A percentile compares a stretch with the other conserved stretches of the same genome.
phyloP scores from a whole-genome alignment of 2,888 invertebrate species.

The Heliconius charithonia region DNA sequence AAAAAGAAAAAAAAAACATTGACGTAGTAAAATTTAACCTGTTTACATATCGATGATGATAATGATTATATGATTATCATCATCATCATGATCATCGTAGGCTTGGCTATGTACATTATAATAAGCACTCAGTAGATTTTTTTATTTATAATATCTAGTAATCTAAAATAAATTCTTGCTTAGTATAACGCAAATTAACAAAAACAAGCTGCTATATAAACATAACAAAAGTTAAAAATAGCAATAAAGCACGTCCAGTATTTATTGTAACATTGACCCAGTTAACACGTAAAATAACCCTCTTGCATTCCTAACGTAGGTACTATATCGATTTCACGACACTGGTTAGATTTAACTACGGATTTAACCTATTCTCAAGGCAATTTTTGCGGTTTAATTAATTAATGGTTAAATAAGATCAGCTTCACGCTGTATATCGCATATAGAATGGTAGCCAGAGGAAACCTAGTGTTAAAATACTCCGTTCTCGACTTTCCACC shows the following conservation, averaged over 20 bases:
- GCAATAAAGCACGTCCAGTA: slow-evolving; percentile 17
- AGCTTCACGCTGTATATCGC: no score
- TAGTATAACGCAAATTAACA: background rate
- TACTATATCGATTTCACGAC: slow-evolving; percentile 45
- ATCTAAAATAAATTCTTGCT: background rate
- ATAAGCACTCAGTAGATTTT: background rate
- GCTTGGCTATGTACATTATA: background rate
- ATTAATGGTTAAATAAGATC: background rate
- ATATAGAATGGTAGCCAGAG: no score
- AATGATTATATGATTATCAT: background rate
- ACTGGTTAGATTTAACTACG: slow-evolving; percentile 32
- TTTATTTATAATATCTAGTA: background rate
- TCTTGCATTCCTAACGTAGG: slow-evolving; percentile 45
- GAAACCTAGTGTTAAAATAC: no score
- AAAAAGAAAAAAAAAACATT: background rate
- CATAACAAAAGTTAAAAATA: slow-evolving; percentile 15
- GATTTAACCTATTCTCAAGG: slow-evolving; percentile 31
- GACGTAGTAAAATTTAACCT: background rate
- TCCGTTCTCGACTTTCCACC: no score
- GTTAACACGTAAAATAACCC: slow-evolving; percentile 42
- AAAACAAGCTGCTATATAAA: background rate
- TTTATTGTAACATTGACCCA: slow-evolving; percentile 42
- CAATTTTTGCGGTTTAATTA: background rate
- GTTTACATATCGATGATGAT: background rate
- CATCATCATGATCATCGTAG: background rate